Evolutionary conservation across 2,888 invertebrate genomes (phyloP), one percentile per base, ranked within the genome.

Genomic region (Lamellibrachia columna): DNA sequence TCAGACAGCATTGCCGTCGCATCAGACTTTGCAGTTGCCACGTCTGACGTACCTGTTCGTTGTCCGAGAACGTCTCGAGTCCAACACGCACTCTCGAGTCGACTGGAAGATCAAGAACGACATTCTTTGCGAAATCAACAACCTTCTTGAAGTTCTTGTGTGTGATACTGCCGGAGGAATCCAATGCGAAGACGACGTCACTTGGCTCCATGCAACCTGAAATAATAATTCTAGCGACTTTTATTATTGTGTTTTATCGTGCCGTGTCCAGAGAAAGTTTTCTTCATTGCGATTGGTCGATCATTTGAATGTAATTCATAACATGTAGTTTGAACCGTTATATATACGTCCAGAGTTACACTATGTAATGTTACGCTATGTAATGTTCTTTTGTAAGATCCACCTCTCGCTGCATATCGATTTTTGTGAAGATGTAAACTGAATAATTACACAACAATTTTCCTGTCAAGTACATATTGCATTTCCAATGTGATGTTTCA

Each of bases 121-220:
- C n/a, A 28, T 52, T n/a, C 90, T 92, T 92, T 52, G 90, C 90
- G 53, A 92, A 92, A 40, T 90, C 92, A 15, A 92, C 90, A 28
- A 92, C 52, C 52, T 90, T 28, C 53, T 90, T 53, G 90, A 92
- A 92, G 92, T 92, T 92, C 28, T 92, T 53, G 9, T 55, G 52
- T 9, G 90, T 90, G 55, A 92, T 92, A 40, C 90, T 90, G 22
- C 92, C 92, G 40, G 92, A 92, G 9, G 90, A 53, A 28, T 92
- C 92, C 90, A 92, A 15, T 7, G 92, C 92, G 53, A 92, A 52
- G 9, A 90, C 55, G 7, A 92, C 90, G 28, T 92, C 92, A 52
- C 52, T 75, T 9, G 92, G 92, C 22, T 52, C 55, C n/a, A 28
- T 53, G 55, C 92, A 92, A 9, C 52, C 91, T 91, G 91, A 52